Evolutionary conservation across 1,140 invertebrate genomes (phyloP).

Genomic region (Lasioglossum albipes): DNA sequence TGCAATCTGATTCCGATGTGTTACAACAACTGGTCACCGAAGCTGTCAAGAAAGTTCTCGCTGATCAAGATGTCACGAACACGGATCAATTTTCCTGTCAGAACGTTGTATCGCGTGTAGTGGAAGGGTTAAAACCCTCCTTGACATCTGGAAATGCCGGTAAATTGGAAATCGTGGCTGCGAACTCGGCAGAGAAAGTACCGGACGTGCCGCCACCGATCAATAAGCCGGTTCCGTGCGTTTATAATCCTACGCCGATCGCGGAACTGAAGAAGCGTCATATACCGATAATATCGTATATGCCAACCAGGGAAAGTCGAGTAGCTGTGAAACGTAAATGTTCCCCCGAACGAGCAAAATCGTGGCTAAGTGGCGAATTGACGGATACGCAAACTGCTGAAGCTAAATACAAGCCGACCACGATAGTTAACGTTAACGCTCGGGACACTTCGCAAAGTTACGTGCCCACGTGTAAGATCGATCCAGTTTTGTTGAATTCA

Average conservation of each 20-base stretch:
- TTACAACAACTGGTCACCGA: conserved; percentile 79
- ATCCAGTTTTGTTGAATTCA: conserved; percentile 64
- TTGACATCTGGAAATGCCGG: conserved; percentile 60
- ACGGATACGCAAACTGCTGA: conserved; percentile 57
- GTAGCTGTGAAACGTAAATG: conserved; percentile 76
- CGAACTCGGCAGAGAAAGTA: conserved; percentile 52
- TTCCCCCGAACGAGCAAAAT: conserved; percentile 66
- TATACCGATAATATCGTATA: conserved; percentile 77
- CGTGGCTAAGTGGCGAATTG: conserved; percentile 70
- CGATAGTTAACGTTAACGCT: conserved; percentile 60
- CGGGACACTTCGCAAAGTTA: conserved; percentile 65
- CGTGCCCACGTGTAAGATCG: conserved; percentile 71
- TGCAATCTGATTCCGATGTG: conserved; percentile 62
- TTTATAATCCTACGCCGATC: conserved; percentile 84
- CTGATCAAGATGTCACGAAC: conserved; percentile 72
- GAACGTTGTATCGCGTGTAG: conserved; percentile 77
- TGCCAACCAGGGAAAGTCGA: conserved; percentile 74
- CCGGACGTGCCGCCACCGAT: conserved; percentile 51
- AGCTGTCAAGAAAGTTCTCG: conserved; percentile 79
- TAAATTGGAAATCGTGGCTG: conserved; percentile 18
- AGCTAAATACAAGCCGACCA: conserved; percentile 74
- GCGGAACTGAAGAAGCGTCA: conserved; percentile 81
- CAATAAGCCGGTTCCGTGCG: conserved; percentile 62
- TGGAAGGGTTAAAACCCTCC: conserved; percentile 75
- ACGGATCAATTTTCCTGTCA: conserved; percentile 72